A percentile compares a stretch with the other conserved stretches of the same genome.
Conservation (phyloP, 2,113 vertebrate species). For the Tragelaphus imberbis region DNA sequence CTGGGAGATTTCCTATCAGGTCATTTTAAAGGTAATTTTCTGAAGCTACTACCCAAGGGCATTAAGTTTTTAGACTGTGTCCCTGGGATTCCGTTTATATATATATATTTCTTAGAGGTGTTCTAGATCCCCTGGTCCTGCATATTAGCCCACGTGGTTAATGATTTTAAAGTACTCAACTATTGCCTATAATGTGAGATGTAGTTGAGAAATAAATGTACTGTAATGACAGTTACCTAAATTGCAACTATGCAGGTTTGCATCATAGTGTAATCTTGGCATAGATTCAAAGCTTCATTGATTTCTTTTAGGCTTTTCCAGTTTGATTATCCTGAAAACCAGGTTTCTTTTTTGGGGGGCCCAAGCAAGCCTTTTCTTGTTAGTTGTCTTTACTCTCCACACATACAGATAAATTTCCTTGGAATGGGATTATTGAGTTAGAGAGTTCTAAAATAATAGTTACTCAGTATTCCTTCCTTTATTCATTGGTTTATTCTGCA, state of each 20-base stretch:
- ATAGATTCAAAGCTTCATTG: background rate
- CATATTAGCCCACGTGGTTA: background rate
- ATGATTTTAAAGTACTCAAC: background rate
- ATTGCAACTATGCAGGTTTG: background rate
- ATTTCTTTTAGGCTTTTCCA: constrained; percentile 22
- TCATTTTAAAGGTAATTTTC: background rate
- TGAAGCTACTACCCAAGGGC: background rate
- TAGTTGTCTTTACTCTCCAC: background rate
- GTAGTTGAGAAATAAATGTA: background rate
- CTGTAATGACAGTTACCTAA: background rate
- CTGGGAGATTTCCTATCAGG: background rate
- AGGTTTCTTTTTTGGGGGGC: background rate
- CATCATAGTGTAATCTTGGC: background rate
- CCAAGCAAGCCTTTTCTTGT: background rate
- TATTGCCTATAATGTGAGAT: background rate
- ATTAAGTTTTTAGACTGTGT: background rate
- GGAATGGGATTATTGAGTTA: background rate
- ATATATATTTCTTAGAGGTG: background rate
- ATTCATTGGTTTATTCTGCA: background rate
- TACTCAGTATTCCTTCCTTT: background rate
- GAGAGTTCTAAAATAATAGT: background rate
- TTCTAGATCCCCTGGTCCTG: background rate
- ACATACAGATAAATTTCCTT: background rate
- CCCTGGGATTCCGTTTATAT: background rate
- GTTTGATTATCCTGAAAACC: background rate